Conservation (phyloP, 2,797 vertebrate species). For the Syncerus caffer region DNA sequence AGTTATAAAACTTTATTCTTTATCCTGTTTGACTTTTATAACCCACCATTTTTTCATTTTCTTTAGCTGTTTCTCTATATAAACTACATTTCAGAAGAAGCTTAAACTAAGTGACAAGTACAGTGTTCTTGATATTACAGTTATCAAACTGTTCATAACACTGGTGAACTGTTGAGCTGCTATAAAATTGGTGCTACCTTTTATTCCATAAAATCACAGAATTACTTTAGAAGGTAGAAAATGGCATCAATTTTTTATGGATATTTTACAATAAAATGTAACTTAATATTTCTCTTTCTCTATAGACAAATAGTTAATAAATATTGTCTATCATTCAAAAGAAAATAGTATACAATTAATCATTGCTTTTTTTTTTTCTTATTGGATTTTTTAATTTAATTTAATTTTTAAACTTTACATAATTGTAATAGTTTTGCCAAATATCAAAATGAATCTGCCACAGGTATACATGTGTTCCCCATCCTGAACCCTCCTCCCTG, state of each 20-base stretch:
- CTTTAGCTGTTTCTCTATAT: conserved; percentile 38
- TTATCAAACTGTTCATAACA: conserved; percentile 18
- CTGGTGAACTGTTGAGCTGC: conserved; percentile 55
- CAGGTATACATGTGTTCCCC: too few species aligned
- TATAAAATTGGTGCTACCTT: conserved; percentile 4
- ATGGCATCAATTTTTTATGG: not conserved
- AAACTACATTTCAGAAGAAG: conserved; percentile 47
- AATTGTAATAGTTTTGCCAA: too few species aligned
- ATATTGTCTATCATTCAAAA: not conserved
- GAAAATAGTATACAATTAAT: not conserved
- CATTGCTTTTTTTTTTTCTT: not conserved
- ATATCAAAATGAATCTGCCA: too few species aligned
- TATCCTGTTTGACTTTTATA: conserved; percentile 9
- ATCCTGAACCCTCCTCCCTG: too few species aligned
- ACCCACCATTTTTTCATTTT: conserved; percentile 35
- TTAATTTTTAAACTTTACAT: too few species aligned
- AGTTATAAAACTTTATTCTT: conserved; percentile 32
- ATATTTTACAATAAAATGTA: not conserved
- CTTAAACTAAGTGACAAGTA: conserved; percentile 16
- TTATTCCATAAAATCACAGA: conserved; percentile 32
- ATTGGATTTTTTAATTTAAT: too few species aligned
- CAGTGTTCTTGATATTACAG: not conserved
- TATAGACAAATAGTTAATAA: not conserved
- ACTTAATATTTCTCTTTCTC: not conserved
- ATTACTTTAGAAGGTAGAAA: not conserved